Conservation (phyloP, 2,797 vertebrate species). For the Falco columbarius region DNA sequence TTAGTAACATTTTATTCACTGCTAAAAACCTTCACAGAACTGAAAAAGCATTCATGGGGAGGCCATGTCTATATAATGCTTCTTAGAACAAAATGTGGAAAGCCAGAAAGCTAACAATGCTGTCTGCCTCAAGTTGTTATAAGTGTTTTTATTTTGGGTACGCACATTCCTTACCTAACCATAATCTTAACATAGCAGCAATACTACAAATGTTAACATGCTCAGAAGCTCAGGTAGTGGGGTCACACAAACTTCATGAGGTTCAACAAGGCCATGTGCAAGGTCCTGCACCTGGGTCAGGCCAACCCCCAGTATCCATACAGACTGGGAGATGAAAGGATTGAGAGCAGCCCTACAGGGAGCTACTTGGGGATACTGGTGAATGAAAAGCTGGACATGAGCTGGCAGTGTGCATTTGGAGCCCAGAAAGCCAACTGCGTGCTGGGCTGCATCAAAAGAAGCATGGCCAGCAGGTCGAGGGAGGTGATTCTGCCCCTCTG, state of each 20-base stretch:
- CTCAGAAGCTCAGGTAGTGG: neutral
- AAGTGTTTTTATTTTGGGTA: neutral
- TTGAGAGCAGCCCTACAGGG: neutral
- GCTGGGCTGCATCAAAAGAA: neutral
- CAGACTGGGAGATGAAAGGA: neutral
- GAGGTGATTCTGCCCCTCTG: neutral
- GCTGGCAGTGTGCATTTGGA: no score
- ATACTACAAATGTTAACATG: neutral
- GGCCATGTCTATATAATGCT: neutral
- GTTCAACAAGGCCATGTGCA: neutral
- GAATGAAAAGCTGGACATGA: neutral
- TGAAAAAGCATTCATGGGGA: neutral
- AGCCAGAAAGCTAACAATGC: neutral
- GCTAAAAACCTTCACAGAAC: neutral
- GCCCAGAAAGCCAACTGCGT: no score
- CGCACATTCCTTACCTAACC: neutral
- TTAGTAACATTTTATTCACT: neutral
- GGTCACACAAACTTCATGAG: neutral
- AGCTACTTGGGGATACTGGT: neutral
- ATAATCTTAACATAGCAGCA: neutral
- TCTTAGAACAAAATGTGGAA: neutral
- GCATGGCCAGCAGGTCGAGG: accelerated
- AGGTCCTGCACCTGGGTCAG: neutral
- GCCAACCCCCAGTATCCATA: neutral
- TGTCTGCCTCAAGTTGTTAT: neutral